phyloP scores from a whole-genome alignment of 2,797 vertebrate genomes.

The Gymnothorax reevesii region DNA sequence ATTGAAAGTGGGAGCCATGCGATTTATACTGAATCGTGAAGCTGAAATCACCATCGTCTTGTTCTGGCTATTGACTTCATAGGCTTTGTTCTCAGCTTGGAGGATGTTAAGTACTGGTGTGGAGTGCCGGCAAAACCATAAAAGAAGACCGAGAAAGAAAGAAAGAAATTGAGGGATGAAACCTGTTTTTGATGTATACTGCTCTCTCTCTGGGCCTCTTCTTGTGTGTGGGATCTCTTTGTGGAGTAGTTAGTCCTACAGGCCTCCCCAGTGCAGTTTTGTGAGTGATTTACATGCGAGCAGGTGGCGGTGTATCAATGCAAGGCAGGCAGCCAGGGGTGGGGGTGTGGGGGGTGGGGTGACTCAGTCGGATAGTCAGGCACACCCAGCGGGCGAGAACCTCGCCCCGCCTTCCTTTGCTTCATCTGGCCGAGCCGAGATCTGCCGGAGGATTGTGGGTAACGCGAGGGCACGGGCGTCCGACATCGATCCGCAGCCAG shows the following conservation, averaged over 20 bases:
- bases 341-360: constrained; percentile 44
- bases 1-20: neutral
- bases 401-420: constrained; percentile 37
- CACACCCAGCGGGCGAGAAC: constrained; percentile 59
- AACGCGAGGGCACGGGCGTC: constrained; percentile 63
- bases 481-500: constrained; percentile 37
- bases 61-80: neutral
- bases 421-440: constrained; percentile 15
- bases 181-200: neutral
- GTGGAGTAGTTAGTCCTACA: neutral
- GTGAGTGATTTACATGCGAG: constrained; percentile 10
- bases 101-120: neutral
- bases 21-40: neutral
- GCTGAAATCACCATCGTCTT: neutral
- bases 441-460: constrained; percentile 37
- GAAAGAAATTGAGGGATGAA: neutral
- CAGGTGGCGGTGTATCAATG: constrained; percentile 1
- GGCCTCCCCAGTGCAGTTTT: neutral
- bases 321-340: constrained; percentile 20
- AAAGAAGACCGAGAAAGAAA: neutral
- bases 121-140: neutral
- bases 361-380: constrained; percentile 64
- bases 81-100: neutral
- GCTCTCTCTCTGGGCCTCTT: neutral
- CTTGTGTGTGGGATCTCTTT: neutral